phyloP scores from a whole-genome alignment of 1,140 invertebrate genomes.

The Popillia japonica region DNA sequence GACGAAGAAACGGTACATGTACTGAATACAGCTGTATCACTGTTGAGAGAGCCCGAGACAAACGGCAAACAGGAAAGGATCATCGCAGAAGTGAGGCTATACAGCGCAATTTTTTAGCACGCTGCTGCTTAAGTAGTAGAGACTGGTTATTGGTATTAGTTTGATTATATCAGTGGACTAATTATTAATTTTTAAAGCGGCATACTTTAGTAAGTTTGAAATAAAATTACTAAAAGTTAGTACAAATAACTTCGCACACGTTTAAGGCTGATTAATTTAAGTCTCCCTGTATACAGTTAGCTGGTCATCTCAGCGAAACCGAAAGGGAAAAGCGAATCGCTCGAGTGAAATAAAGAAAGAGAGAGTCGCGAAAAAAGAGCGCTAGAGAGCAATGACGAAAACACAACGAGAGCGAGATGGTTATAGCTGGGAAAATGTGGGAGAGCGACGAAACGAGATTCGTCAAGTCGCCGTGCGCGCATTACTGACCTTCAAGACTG shows the following conservation, averaged over 20 bases:
- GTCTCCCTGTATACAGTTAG: neutral
- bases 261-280: neutral
- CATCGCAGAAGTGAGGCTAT: neutral
- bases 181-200: too few species aligned
- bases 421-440: conserved; percentile 13
- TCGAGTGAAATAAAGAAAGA: neutral
- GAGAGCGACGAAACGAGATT: conserved; percentile 24
- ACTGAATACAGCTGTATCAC: conserved; percentile 4
- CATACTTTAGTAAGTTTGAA: too few species aligned
- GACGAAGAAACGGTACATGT: conserved; percentile 11
- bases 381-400: neutral
- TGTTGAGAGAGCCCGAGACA: neutral
- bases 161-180: too few species aligned
- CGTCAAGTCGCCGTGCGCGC: conserved; percentile 30
- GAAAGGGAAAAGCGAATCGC: conserved; percentile 38
- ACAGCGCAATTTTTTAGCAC: neutral
- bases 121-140: too few species aligned
- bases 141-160: too few species aligned
- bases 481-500: conserved; percentile 33
- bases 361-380: neutral
- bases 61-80: neutral
- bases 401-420: neutral
- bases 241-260: too few species aligned
- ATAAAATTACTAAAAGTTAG: too few species aligned
- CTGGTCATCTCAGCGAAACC: conserved; percentile 31